Conservation (phyloP, 2,888 invertebrate species). For the Cyrtodaria siliqua region DNA sequence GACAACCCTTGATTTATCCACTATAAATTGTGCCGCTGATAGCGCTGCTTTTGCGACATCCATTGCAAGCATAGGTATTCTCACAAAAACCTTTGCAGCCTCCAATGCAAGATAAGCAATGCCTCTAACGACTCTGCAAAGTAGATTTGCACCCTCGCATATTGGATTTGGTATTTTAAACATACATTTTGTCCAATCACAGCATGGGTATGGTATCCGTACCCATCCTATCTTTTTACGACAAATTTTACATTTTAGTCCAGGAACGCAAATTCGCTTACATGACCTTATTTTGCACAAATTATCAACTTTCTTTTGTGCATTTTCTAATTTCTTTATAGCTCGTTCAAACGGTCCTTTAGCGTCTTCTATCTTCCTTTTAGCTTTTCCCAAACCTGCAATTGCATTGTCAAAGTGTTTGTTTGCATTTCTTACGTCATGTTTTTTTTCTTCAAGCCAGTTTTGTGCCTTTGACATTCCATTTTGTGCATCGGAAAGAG, state of each 20-base stretch:
- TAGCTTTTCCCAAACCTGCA: conserved; percentile 34
- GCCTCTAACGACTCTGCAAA: conserved; percentile 46
- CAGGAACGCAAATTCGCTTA: conserved; percentile 52
- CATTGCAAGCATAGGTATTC: conserved; percentile 46
- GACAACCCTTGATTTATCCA: conserved; percentile 62
- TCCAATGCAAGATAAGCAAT: conserved; percentile 50
- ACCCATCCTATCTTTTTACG: conserved; percentile 23
- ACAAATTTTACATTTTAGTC: conserved; percentile 52
- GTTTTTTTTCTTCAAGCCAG: conserved; percentile 53
- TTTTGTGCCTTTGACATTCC: conserved; percentile 47
- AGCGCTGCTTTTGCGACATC: conserved; percentile 55
- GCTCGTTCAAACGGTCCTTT: conserved; percentile 57
- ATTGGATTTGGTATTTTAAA: conserved; percentile 49
- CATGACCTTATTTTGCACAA: conserved; percentile 59
- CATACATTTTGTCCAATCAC: conserved; percentile 52
- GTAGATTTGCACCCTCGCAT: conserved; percentile 46
- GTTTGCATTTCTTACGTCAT: conserved; percentile 42
- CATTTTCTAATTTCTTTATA: conserved; percentile 37
- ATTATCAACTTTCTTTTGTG: conserved; percentile 60
- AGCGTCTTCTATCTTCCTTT: conserved; percentile 51
- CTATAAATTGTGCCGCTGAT: conserved; percentile 54
- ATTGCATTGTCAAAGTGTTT: conserved; percentile 55
- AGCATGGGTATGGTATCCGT: conserved; percentile 55
- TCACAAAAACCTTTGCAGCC: conserved; percentile 53
- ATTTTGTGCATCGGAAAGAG: conserved; percentile 32